Percentiles rank a stretch among this genome's conserved stretches.
Conservation (phyloP, 2,888 invertebrate genomes). For the Scaptodrosophila latifasciaeformis region DNA sequence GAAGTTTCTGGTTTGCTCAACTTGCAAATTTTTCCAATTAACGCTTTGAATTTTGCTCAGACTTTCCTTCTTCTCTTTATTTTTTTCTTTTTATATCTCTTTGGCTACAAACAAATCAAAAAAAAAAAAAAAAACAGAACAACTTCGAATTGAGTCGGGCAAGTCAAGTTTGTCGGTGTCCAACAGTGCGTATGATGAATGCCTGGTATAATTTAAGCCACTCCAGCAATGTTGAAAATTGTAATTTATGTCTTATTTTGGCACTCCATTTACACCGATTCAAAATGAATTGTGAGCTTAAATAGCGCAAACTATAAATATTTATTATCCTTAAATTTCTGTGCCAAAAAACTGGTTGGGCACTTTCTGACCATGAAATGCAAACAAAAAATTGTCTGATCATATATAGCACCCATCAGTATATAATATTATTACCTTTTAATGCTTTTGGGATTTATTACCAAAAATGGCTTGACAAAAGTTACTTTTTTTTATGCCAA, state of each 20-base stretch:
- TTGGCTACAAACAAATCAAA: no score
- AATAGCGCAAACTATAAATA: conserved; percentile 19
- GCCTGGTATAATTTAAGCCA: conserved; percentile 5
- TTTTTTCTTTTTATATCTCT: no score
- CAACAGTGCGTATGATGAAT: conserved; percentile 57
- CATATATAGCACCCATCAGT: no score
- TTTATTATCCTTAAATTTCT: conserved; percentile 6
- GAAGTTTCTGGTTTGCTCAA: not conserved
- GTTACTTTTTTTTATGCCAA: no score
- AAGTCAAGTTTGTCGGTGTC: conserved; percentile 2
- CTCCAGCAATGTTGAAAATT: not conserved
- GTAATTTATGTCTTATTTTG: conserved; percentile 39
- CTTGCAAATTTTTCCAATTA: conserved; percentile 1
- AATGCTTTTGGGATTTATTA: no score
- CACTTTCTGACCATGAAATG: no score
- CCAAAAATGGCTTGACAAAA: no score
- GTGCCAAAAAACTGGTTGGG: not conserved
- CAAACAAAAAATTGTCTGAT: conserved; percentile 17
- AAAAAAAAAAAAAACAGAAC: no score
- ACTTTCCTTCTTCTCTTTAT: conserved; percentile 10
- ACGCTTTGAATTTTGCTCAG: conserved; percentile 14
- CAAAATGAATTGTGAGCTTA: no score
- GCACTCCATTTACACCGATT: conserved; percentile 39
- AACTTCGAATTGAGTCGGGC: no score
- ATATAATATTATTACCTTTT: no score